Evolutionary conservation across 2,888 invertebrate genomes (phyloP), one percentile per base, ranked within the genome.

Genomic region (Hylaea fasciaria): DNA sequence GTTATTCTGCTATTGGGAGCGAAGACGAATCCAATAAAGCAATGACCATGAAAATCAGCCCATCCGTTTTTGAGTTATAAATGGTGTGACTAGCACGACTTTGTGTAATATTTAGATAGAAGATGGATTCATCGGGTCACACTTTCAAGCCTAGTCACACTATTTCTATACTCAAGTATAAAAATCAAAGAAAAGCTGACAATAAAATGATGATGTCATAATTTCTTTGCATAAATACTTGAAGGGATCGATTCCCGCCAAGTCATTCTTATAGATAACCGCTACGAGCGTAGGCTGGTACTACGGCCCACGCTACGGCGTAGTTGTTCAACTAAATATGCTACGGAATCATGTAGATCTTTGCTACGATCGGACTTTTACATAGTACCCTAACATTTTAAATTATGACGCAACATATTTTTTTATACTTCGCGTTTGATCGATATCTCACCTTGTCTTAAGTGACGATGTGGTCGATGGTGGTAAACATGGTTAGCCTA

Each of bases 231-330:
- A 51, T 11, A 45, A 45, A 35, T 58, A 45, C 41, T 58, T 13
- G n/a, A 57, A 1, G 1, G 29, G 10, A 28, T 57, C 45, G 32
- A 32, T 50, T 51, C 32, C 45, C 7, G 40, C 9, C 43, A 16
- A 43, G 43, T 44, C 59, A 52, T 45, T 22, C 1, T 17, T 48
- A 40, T n/a, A 32, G 52, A 56, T 56, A 64, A 49, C 46, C 40
- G 14, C 43, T 47, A 35, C 5, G 28, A 14, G 63, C 66, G 66
- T 66, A 57, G 66, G 64, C 62, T 11, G 58, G 13, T 35, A 43
- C 52, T 48, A 48, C 56, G 44, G 56, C 62, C 66, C 64, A 64
- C 57, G 64, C 64, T 64, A 59, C 66, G 51, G 13, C 57, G 59
- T 62, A 64, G 64, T 47, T 3, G 17, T 47, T 49, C 49, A 49